Evolutionary conservation across 2,113 vertebrate species (phyloP), one percentile per base, ranked within the genome.

Genomic region (Rhea pennata): DNA sequence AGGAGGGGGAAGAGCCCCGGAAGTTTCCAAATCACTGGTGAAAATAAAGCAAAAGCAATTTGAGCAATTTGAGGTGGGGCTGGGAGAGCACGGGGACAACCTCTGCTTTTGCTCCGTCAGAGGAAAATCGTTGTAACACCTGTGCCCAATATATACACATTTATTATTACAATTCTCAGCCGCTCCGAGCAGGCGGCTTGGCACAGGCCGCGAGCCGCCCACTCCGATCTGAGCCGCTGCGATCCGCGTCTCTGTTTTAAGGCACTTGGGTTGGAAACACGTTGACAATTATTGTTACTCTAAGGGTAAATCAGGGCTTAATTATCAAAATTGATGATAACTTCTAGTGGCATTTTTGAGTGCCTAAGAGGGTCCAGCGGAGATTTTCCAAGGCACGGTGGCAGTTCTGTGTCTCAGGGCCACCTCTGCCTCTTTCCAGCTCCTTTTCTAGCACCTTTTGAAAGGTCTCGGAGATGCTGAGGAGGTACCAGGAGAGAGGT

Each of bases 31-130:
- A 96, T 95, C 92, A 27, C 89, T 87, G 92, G 76, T 95, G 98
- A 97, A 98, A 98, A 97, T 93, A 95, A 95, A 95, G 94, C 91
- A n/a, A 87, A 95, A 94, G 96, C 69, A 64, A 54, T 94, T 56
- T 56, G 26, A 36, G 14, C 44, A 61, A 81, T 31, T 95, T 72
- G 14, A 76, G 88, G 96, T 92, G 92, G 65, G 94, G 95, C 95
- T 59, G 95, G 93, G 91, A 22, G 83, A 21, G 85, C 85, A 89
- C 95, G 65, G n/a, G 97, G 53, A 74, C 74, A 26, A 5, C 29
- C 93, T 10, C 72, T 0, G 0, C 84, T n/a, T 40, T n/a, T 76
- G 3, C 73, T n/a, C 64, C 1, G 1, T 1, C 79, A 2, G 23
- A 44, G 23, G 5, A 80, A 54, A 58, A 50, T 2, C 3, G 3